Base-by-base conservation (phyloP, 2,797 vertebrate species). In the Hyperoplus lanceolatus region DNA sequence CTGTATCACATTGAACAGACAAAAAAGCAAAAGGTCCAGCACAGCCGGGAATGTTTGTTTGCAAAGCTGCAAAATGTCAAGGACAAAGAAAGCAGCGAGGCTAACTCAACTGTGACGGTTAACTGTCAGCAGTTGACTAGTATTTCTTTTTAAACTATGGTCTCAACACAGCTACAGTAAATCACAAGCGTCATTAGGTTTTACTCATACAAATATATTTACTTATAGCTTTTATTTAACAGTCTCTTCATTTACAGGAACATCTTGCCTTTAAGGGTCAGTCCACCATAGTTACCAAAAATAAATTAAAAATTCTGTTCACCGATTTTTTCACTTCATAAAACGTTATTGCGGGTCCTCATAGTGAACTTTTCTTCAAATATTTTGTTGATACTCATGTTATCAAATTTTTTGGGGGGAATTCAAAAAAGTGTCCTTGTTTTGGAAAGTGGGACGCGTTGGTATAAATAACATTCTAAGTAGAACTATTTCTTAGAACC, bases 11-110 rank as follows among this genome's bases (percentile, higher is more conserved):
- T 45, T 51, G 10, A 45, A 64, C 18, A 56, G 63, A 36, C 15
- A 1, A 38, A 70, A 72, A 70, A 78, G 70, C 69, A 80, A 72
- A 58, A 59, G 70, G 65, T 61, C 65, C 56, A 14, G 21, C n/a
- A 15, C n/a, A 55, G 58, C 73, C 48, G 29, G 65, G 12, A 29
- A 43, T 56, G 77, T 76, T 60, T 86, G 68, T 81, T 82, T 83
- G 54, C 51, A 59, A 73, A 83, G 82, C 81, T 81, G 69, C 45
- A 62, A 71, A 75, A 67, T 84, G 77, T 89, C 79, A 84, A 67
- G 68, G 77, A 67, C 69, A 73, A 50, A 77, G 65, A 15, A 13
- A 77, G 84, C 60, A 53, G 58, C 13, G 3, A 62, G 69, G 80
- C 72, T 80, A 85, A 78, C 68, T 64, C 69, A 64, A 69, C 64